A percentile compares a stretch with the other conserved stretches of the same genome.
Evolutionary conservation across 2,113 vertebrate species (phyloP).

Genomic region (Lipotes vexillifer): DNA sequence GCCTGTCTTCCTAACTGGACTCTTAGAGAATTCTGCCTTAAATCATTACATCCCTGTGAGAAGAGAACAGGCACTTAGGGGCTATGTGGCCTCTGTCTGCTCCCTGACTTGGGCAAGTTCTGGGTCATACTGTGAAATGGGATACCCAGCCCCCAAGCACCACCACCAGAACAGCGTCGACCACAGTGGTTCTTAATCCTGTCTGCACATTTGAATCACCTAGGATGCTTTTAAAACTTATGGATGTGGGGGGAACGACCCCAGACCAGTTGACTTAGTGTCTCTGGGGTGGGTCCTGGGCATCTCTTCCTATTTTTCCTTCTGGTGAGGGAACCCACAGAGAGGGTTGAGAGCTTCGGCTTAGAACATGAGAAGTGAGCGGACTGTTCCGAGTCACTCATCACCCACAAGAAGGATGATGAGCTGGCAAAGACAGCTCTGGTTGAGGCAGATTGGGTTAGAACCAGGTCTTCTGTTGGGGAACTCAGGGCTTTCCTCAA

Average conservation of each 20-base stretch:
- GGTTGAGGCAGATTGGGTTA: background rate
- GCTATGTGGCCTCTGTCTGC: background rate
- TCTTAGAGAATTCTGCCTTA: background rate
- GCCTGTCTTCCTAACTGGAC: background rate
- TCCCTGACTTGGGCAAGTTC: background rate
- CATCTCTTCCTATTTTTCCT: background rate
- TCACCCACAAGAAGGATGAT: background rate
- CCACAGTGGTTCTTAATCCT: background rate
- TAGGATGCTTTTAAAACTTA: background rate
- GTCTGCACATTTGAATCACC: background rate
- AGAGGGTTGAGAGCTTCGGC: background rate
- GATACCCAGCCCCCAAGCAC: background rate
- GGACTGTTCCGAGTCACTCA: background rate
- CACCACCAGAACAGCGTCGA: fast-evolving
- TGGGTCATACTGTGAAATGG: background rate
- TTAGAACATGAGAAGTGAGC: background rate
- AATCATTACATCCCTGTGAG: background rate
- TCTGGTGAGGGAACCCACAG: background rate
- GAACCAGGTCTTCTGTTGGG: background rate
- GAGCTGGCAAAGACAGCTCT: background rate
- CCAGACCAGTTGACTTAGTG: background rate
- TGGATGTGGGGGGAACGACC: background rate
- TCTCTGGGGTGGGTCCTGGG: background rate
- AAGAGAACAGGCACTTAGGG: too few species aligned
- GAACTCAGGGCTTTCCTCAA: background rate